Evolutionary conservation across 2,113 vertebrate species (phyloP).

Genomic region (Myotis davidii): DNA sequence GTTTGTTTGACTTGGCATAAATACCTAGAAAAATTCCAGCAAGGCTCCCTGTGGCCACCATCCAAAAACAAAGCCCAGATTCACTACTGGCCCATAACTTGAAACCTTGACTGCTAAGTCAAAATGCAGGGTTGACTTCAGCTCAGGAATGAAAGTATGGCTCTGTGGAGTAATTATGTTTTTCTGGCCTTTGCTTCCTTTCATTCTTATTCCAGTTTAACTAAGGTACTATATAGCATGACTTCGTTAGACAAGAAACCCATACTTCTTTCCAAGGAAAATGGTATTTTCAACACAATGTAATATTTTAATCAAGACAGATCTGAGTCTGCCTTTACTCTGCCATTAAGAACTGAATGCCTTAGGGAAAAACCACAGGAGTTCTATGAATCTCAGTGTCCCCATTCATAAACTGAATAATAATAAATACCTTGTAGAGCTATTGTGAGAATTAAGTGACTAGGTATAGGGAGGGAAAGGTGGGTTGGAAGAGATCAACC

Average conservation of each 20-base stretch:
- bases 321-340: background rate
- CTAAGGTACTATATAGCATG: background rate
- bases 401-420: background rate
- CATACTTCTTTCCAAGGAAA: slow-evolving; percentile 16
- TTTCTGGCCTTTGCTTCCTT: slow-evolving; percentile 59
- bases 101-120: slow-evolving; percentile 49
- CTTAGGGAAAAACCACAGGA: background rate
- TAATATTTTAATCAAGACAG: slow-evolving; percentile 30
- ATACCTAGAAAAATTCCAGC: slow-evolving; percentile 15
- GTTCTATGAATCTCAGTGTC: background rate
- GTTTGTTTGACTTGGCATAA: slow-evolving; percentile 69
- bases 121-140: slow-evolving; percentile 64
- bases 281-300: slow-evolving; percentile 10
- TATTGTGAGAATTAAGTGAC: background rate
- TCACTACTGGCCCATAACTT: slow-evolving; percentile 53
- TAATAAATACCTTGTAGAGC: background rate
- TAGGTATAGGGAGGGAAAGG: background rate
- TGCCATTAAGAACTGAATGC: background rate
- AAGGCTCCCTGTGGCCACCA: slow-evolving; percentile 35
- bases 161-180: slow-evolving; percentile 65
- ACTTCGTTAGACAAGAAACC: background rate
- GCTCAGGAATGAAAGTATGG: background rate
- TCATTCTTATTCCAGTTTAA: slow-evolving; percentile 35
- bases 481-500: no score
- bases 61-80: slow-evolving; percentile 62